A percentile compares a stretch with the other conserved stretches of the same genome.
Evolutionary conservation across 2,113 vertebrate species (phyloP).

Genomic region (Turnix velox): DNA sequence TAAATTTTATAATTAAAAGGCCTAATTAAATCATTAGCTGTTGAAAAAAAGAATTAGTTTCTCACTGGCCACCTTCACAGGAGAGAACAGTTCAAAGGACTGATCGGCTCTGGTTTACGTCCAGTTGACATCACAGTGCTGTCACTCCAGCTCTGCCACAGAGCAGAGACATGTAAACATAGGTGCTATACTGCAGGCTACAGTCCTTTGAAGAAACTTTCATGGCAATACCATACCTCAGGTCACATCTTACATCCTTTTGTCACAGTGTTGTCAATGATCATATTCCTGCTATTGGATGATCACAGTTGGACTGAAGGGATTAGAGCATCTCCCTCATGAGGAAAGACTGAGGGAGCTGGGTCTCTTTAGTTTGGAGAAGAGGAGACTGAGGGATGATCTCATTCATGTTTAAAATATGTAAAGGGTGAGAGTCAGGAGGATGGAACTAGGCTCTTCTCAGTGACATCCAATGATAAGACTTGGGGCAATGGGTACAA

Average conservation of each 20-base stretch:
- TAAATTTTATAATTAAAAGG: background rate
- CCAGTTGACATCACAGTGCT: background rate
- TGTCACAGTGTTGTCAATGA: background rate
- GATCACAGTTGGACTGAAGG: background rate
- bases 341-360: too few species aligned
- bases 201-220: background rate
- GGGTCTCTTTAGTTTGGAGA: too few species aligned
- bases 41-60: background rate
- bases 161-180: background rate
- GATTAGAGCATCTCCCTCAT: too few species aligned
- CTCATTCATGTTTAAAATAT: too few species aligned
- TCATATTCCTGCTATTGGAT: background rate
- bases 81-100: background rate
- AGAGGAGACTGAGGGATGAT: too few species aligned
- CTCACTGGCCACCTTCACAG: background rate
- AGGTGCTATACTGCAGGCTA: background rate
- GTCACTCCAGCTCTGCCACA: background rate
- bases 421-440: too few species aligned
- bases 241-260: background rate
- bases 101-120: background rate
- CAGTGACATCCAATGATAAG: too few species aligned
- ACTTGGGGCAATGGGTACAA: too few species aligned
- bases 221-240: background rate
- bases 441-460: too few species aligned
- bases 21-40: background rate